phyloP scores from a whole-genome alignment of 1,140 invertebrate genomes.

The Scaptomyza graminum region DNA sequence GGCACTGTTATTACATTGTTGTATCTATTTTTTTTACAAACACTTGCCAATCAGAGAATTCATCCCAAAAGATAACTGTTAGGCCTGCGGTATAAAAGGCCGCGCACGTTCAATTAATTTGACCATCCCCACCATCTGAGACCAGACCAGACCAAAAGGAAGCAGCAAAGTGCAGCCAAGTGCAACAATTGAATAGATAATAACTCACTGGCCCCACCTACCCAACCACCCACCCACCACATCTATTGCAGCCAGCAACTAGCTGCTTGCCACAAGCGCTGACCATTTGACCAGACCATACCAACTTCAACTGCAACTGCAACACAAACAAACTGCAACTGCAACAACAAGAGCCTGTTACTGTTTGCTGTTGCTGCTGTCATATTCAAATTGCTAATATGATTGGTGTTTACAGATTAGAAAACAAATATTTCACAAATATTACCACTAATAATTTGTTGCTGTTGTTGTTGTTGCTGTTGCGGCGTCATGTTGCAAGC shows the following conservation, averaged over 20 bases:
- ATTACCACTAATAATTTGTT: constrained; percentile 83
- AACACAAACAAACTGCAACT: not conserved
- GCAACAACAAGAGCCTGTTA: constrained; percentile 68
- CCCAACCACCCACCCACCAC: constrained; percentile 44
- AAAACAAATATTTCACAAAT: constrained; percentile 84
- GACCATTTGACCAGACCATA: constrained; percentile 72
- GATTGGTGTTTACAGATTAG: constrained; percentile 84
- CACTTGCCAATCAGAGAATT: constrained; percentile 48
- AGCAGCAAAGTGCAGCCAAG: constrained; percentile 70
- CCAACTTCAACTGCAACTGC: constrained; percentile 20
- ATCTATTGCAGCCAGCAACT: constrained; percentile 48
- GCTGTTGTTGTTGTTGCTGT: constrained; percentile 11
- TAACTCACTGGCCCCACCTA: constrained; percentile 82
- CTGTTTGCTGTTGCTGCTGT: constrained; percentile 72
- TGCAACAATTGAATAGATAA: constrained; percentile 84
- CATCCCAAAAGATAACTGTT: constrained; percentile 2
- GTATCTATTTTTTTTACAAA: not conserved
- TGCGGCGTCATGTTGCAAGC: constrained; percentile 41
- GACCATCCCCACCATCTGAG: constrained; percentile 53
- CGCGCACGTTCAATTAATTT: constrained; percentile 63
- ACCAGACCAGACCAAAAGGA: constrained; percentile 50
- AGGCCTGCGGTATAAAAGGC: constrained; percentile 17
- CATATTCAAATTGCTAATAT: constrained; percentile 84
- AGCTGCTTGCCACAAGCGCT: constrained; percentile 64
- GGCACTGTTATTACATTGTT: not conserved